These are phyloP conservation scores for Cataglyphis livida DNA, from an alignment of 2,888 invertebrate genomes.

Conservation along the genomic window DNA sequence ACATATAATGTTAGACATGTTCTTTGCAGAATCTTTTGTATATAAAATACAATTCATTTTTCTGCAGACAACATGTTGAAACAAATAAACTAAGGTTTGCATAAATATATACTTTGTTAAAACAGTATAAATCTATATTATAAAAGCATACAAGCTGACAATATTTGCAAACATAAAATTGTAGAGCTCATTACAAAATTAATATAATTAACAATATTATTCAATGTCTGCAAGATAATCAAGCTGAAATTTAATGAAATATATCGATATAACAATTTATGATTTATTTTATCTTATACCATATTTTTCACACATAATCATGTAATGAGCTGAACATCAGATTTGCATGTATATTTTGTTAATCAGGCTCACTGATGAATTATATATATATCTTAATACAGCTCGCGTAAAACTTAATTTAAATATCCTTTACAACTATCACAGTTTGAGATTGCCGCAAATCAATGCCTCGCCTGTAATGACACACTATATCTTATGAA, in stretches of 20 bases:
- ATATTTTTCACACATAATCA: slow-evolving; percentile 4
- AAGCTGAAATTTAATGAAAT: background rate
- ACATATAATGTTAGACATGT: slow-evolving; percentile 4
- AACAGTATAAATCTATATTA: slow-evolving; percentile 38
- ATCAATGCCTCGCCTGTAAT: slow-evolving; percentile 65
- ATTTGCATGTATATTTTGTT: slow-evolving; percentile 40
- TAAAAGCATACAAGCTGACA: slow-evolving; percentile 29
- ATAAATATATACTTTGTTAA: slow-evolving; percentile 34
- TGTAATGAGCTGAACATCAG: slow-evolving; percentile 32
- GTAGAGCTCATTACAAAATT: slow-evolving; percentile 59
- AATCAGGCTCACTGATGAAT: slow-evolving; percentile 32
- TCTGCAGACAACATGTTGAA: slow-evolving; percentile 6
- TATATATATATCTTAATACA: slow-evolving; percentile 76
- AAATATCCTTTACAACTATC: slow-evolving; percentile 85
- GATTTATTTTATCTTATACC: background rate
- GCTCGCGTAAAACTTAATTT: slow-evolving; percentile 80
- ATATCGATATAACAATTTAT: background rate
- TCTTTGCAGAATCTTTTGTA: slow-evolving; percentile 5
- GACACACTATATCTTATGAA: slow-evolving; percentile 58
- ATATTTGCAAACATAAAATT: slow-evolving; percentile 44
- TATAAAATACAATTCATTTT: slow-evolving; percentile 35
- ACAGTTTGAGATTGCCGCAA: slow-evolving; percentile 85
- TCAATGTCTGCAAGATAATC: background rate
- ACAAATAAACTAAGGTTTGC: slow-evolving; percentile 24
- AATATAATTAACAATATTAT: background rate